A percentile compares a stretch with the other conserved stretches of the same genome.
Evolutionary conservation across 2,888 invertebrate species (phyloP).

Genomic region (Merodon equestris): DNA sequence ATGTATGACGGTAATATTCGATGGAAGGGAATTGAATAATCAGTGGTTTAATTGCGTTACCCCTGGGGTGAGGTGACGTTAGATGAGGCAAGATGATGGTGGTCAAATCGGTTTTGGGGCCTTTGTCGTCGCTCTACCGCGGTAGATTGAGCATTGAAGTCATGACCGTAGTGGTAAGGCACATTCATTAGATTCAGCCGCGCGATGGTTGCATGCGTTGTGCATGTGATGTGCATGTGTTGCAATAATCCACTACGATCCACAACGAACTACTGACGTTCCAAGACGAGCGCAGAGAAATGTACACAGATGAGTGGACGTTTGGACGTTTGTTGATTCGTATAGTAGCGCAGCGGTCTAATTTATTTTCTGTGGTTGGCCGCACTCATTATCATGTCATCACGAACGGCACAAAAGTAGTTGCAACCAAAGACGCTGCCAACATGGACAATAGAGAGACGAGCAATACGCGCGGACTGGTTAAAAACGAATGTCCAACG

Average conservation of each 20-base stretch:
- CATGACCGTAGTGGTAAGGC: conserved; percentile 61
- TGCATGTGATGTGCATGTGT: conserved; percentile 43
- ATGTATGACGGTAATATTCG: too few species aligned
- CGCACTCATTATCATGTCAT: conserved; percentile 72
- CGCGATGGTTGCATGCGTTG: conserved; percentile 54
- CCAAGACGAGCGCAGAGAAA: not conserved
- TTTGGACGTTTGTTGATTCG: too few species aligned
- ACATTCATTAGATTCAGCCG: conserved; percentile 28
- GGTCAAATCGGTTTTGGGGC: conserved; percentile 5
- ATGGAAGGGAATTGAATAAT: conserved; percentile 59
- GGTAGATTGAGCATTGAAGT: too few species aligned
- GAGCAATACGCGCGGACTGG: conserved; percentile 45
- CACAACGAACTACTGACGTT: too few species aligned
- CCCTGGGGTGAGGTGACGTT: conserved; percentile 50
- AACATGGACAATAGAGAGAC: conserved; percentile 44
- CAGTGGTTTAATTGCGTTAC: conserved; percentile 63
- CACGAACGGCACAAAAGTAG: conserved; percentile 64
- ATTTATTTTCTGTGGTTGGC: conserved; percentile 71
- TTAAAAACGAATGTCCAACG: too few species aligned
- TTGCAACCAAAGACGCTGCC: not conserved
- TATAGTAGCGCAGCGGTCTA: conserved; percentile 62
- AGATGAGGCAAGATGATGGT: not conserved
- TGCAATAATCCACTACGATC: not conserved
- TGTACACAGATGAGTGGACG: conserved; percentile 13
- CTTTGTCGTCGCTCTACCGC: conserved; percentile 28